Evolutionary conservation across 2,888 invertebrate species (phyloP).

Genomic region (Linnaemya vulpina): DNA sequence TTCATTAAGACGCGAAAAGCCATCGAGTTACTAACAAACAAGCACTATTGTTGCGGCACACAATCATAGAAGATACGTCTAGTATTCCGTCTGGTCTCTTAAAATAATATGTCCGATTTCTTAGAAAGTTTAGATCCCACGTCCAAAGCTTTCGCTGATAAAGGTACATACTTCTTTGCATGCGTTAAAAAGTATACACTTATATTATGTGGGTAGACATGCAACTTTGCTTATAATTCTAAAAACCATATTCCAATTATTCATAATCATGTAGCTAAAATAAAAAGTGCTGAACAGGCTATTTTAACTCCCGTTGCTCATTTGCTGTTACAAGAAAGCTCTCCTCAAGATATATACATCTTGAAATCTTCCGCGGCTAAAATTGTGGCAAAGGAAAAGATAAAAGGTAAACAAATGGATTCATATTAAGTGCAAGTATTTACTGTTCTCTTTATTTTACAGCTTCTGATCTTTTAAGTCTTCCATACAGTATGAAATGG

Average conservation of each 20-base stretch:
- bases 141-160: conserved; percentile 76
- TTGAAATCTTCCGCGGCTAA: conserved; percentile 81
- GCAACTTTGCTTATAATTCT: background rate
- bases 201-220: background rate
- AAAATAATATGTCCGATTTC: conserved; percentile 76
- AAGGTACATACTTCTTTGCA: conserved; percentile 75
- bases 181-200: background rate
- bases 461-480: conserved; percentile 74
- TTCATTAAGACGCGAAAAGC: conserved; percentile 42
- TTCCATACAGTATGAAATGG: conserved; percentile 77
- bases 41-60: background rate
- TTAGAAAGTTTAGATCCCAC: conserved; percentile 76
- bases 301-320: conserved; percentile 75
- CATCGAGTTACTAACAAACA: background rate
- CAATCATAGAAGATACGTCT: too few relatives aligned
- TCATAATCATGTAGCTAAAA: conserved; percentile 74
- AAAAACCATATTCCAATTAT: background rate
- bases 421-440: background rate
- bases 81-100: background rate
- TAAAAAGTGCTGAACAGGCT: conserved; percentile 77
- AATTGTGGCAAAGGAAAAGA: conserved; percentile 75
- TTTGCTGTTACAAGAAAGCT: conserved; percentile 77
- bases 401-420: conserved; percentile 46
- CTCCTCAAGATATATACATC: conserved; percentile 78
- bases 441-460: background rate